Percentiles rank a stretch among this genome's conserved stretches.
These are phyloP conservation scores for Adrianichthys oophorus DNA, from an alignment of 2,797 vertebrate species.

Conservation along the genomic window DNA sequence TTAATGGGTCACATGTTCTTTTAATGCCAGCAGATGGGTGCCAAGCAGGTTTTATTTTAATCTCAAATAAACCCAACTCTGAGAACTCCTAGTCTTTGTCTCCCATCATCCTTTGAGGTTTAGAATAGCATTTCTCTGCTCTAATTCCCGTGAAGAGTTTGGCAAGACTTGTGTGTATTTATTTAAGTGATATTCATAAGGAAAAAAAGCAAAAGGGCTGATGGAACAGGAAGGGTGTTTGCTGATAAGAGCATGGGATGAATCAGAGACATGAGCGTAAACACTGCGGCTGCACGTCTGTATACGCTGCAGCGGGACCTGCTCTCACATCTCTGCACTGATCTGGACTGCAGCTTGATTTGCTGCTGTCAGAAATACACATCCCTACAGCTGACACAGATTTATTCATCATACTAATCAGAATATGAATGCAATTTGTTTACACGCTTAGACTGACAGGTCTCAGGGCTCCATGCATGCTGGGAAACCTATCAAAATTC, in stretches of 20 bases:
- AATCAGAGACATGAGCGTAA: conserved; percentile 19
- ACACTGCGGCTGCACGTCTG: conserved; percentile 12
- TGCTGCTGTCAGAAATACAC: conserved; percentile 4
- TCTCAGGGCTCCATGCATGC: conserved; percentile 1
- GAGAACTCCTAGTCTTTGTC: no score
- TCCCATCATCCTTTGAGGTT: no score
- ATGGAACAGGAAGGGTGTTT: neutral
- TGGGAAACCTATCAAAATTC: neutral
- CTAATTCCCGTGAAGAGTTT: conserved; percentile 3
- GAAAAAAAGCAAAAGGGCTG: neutral
- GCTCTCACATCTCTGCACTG: conserved; percentile 27
- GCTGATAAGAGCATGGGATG: conserved; percentile 3
- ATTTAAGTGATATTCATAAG: neutral
- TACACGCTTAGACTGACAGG: conserved; percentile 8
- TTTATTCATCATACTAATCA: conserved; percentile 4
- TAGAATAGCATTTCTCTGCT: no score
- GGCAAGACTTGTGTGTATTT: conserved; percentile 5
- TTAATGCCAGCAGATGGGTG: no score
- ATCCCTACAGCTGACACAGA: conserved; percentile 1
- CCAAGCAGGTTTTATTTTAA: no score
- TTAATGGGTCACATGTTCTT: no score
- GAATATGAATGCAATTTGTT: conserved; percentile 11
- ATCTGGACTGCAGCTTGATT: conserved; percentile 40
- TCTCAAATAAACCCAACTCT: no score
- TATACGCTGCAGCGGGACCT: conserved; percentile 26